Conservation (phyloP, 2,888 invertebrate species). For the Lithophane leautieri region DNA sequence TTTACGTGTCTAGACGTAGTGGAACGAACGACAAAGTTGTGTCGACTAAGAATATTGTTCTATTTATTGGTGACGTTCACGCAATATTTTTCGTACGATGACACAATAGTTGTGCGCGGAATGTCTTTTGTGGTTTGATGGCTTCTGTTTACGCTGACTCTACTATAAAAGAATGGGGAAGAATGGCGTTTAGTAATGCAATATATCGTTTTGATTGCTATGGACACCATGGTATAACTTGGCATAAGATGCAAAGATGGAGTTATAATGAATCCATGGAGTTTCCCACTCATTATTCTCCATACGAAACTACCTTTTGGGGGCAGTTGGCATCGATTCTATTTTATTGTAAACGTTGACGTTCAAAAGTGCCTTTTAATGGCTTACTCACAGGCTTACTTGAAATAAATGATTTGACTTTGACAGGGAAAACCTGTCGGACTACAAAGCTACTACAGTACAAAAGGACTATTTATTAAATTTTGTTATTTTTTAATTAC, state of each 20-base stretch:
- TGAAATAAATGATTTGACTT: not conserved
- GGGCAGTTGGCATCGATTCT: not conserved
- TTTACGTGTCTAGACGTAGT: conserved; percentile 80
- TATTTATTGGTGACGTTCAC: conserved; percentile 81
- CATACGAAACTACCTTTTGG: not conserved
- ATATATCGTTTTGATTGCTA: conserved; percentile 23
- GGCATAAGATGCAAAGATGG: not conserved
- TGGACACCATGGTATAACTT: not conserved
- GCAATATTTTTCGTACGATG: conserved; percentile 68
- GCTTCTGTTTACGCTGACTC: conserved; percentile 48
- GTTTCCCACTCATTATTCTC: not conserved
- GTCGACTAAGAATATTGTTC: conserved; percentile 72
- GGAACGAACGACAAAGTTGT: conserved; percentile 74
- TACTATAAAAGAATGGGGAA: conserved; percentile 23
- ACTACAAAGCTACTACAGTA: too few relatives aligned
- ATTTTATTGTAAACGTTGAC: not conserved
- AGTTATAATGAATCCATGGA: not conserved
- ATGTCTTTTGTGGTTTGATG: conserved; percentile 52
- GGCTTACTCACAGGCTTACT: not conserved
- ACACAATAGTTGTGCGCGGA: conserved; percentile 45
- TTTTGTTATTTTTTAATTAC: too few relatives aligned
- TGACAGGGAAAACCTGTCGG: not conserved
- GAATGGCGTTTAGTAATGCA: conserved; percentile 36
- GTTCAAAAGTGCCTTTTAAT: not conserved
- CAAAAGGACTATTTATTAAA: too few relatives aligned